phyloP scores from a whole-genome alignment of 2,113 vertebrate species.

The Vicugna pacos region DNA sequence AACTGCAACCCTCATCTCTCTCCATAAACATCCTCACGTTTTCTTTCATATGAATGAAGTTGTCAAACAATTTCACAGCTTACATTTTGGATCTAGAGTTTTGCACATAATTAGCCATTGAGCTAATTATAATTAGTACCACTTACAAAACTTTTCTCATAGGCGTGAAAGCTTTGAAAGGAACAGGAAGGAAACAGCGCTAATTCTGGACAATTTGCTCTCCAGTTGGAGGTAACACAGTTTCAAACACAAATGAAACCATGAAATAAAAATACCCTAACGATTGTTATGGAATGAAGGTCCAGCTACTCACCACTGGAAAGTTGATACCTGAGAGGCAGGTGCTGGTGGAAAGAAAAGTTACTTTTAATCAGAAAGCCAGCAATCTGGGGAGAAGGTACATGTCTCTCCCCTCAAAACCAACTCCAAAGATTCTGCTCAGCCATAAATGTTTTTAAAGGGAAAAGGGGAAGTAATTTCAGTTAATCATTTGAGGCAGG shows the following conservation, averaged over 20 bases:
- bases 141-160: background rate
- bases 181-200: background rate
- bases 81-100: background rate
- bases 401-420: no score
- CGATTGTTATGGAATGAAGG: no score
- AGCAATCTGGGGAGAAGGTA: no score
- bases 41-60: background rate
- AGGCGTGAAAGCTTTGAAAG: background rate
- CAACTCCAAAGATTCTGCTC: no score
- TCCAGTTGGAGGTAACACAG: background rate
- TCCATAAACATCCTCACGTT: background rate
- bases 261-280: background rate
- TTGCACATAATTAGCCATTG: background rate
- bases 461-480: no score
- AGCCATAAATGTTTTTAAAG: no score
- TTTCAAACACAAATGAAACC: background rate
- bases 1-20: background rate
- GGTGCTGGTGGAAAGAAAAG: no score
- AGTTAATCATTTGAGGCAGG: no score
- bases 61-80: background rate
- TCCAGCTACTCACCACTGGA: no score
- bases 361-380: no score
- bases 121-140: background rate
- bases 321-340: no score
- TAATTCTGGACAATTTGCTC: background rate